Evolutionary conservation across 2,888 invertebrate genomes (phyloP).

Genomic region (Schizaphis graminum): DNA sequence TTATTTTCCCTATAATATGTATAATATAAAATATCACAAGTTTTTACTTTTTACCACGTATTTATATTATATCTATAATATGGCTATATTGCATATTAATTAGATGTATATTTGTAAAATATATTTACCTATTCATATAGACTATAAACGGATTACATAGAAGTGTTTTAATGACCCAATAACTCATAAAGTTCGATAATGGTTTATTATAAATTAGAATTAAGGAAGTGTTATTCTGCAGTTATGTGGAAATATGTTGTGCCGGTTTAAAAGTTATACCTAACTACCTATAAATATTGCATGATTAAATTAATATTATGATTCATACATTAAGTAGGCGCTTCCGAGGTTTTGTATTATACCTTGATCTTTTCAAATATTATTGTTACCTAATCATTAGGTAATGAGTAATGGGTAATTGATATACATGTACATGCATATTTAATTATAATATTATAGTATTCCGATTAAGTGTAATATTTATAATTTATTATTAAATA

Average conservation of each 20-base stretch:
- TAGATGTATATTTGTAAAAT: no score
- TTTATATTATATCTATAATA: no score
- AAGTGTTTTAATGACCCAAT: background rate
- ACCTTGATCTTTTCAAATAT: slow-evolving; percentile 24
- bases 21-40: no score
- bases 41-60: no score
- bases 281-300: background rate
- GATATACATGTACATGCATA: background rate
- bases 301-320: background rate
- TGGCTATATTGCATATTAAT: no score
- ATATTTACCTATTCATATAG: background rate
- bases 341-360: background rate
- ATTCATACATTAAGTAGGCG: background rate
- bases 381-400: no score
- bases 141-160: background rate
- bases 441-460: background rate
- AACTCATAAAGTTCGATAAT: background rate
- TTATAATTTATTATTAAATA: background rate
- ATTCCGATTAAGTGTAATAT: background rate
- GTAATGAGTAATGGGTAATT: background rate
- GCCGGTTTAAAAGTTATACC: background rate
- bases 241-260: background rate
- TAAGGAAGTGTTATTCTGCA: background rate
- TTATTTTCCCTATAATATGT: no score
- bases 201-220: background rate